A percentile compares a stretch with the other conserved stretches of the same genome.
These are phyloP conservation scores for Cacatua alba DNA, from an alignment of 2,113 vertebrate genomes.

Conservation along the genomic window DNA sequence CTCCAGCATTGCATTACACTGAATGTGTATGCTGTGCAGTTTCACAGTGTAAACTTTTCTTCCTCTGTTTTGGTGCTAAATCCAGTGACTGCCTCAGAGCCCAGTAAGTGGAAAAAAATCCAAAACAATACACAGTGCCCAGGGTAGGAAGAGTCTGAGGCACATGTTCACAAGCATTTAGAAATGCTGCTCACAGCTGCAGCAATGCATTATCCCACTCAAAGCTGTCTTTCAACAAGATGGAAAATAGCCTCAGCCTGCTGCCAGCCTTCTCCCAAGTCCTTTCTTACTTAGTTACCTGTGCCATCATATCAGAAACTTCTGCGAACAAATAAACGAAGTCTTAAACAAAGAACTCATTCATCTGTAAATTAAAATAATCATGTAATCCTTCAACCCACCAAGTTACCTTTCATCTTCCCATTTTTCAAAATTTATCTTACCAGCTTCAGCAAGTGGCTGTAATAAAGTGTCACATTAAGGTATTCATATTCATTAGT, in stretches of 20 bases:
- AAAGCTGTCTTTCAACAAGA: background rate
- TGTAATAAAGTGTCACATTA: conserved; percentile 69
- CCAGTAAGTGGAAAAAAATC: background rate
- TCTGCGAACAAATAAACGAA: conserved; percentile 54
- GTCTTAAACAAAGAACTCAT: conserved; percentile 60
- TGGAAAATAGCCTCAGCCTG: background rate
- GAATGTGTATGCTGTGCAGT: background rate
- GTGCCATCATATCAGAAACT: conserved; percentile 24
- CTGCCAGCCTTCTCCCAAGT: background rate
- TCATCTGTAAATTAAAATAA: conserved; percentile 70
- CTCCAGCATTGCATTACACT: background rate
- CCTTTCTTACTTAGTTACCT: conserved; percentile 1
- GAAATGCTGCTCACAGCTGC: background rate
- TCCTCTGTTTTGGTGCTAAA: background rate
- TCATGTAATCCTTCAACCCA: conserved; percentile 61
- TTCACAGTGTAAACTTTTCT: background rate
- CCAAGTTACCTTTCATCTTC: conserved; percentile 61
- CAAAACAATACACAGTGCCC: background rate
- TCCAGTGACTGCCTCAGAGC: background rate
- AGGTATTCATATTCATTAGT: conserved; percentile 75
- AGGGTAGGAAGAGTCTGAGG: background rate
- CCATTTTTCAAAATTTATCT: conserved; percentile 44
- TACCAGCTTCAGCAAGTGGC: conserved; percentile 66
- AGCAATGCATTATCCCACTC: background rate
- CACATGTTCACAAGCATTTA: background rate